Evolutionary conservation across 2,113 vertebrate genomes (phyloP), one percentile per base, ranked within the genome.

Genomic region (Potamarius usumacintae): DNA sequence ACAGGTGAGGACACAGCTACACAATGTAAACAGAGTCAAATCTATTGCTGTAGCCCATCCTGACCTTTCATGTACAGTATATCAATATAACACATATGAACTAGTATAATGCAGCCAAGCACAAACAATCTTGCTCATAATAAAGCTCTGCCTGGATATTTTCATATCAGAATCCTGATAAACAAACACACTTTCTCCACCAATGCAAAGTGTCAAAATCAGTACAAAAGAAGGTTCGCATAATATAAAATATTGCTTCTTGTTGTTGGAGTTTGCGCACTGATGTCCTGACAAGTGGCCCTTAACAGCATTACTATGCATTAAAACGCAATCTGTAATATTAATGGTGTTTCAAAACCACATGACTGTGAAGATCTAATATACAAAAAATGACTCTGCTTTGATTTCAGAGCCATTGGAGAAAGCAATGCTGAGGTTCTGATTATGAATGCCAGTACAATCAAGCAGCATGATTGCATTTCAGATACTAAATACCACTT

Each of bases 151-250:
- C 53, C 53, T 52, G 90, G 87, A 88, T 94, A 94, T 95, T 94
- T 91, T 89, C 87, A 92, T 90, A 89, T 90, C 76, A 79, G 84
- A n/a, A 81, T 86, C 86, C 90, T 84, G 89, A 91, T 93, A 92
- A 93, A 92, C 91, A 93, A 93, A 94, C 92, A 92, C 89, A 92
- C 93, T 91, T 92, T 90, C 88, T 83, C 78, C 48, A 91, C 89
- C 72, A 88, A 91, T 89, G 89, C 88, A 94, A 93, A 94, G 92
- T 93, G 89, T 88, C 60, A 72, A 58, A 91, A 88, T 67, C 78
- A 90, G 87, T 91, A 87, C 76, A 58, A 20, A 89, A 79, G 90
- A 91, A 57, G 20, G 62, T 60, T 78, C 81, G 20, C 62, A 57
- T 62, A 76, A 10, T 58, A 25, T 4, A 8, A 42, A 42, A 48